Evolutionary conservation across 1,140 invertebrate species (phyloP).

Genomic region (Scaptodrosophila lebanonensis): DNA sequence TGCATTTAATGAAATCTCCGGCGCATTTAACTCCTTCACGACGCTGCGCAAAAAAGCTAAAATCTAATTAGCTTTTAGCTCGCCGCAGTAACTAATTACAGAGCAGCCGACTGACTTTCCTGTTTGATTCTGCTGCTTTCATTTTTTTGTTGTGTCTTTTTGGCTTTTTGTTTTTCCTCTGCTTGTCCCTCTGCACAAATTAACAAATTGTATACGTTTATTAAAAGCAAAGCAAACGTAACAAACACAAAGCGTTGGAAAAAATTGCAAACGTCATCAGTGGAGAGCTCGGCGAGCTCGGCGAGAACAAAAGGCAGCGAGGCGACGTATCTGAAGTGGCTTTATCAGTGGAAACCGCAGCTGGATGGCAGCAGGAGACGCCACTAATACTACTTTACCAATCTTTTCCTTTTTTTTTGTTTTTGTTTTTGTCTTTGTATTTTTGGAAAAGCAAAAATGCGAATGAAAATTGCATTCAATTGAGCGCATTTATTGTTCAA

Average conservation of each 20-base stretch:
- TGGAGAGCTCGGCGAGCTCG: slow-evolving; percentile 42
- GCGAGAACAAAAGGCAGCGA: slow-evolving; percentile 43
- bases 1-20: slow-evolving; percentile 62
- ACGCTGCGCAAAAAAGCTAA: slow-evolving; percentile 38
- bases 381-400: slow-evolving; percentile 59
- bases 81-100: slow-evolving; percentile 59
- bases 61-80: slow-evolving; percentile 63
- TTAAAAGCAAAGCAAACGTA: slow-evolving; percentile 71
- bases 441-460: slow-evolving; percentile 53
- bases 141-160: slow-evolving; percentile 36
- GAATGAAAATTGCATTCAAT: slow-evolving; percentile 74
- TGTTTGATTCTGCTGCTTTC: no score
- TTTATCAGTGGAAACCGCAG: slow-evolving; percentile 68
- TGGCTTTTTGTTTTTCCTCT: no score
- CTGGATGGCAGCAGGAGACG: slow-evolving; percentile 45
- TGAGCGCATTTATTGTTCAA: slow-evolving; percentile 74
- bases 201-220: slow-evolving; percentile 75
- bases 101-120: slow-evolving; percentile 12
- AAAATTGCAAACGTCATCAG: slow-evolving; percentile 72
- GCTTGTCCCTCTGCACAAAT: slow-evolving; percentile 57
- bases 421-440: slow-evolving; percentile 33
- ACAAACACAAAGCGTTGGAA: slow-evolving; percentile 51
- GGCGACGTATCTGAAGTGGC: slow-evolving; percentile 72
- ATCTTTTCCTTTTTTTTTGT: slow-evolving; percentile 2
- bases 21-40: slow-evolving; percentile 38